These are phyloP conservation scores for Rhagoletis pomonella DNA, from an alignment of 1,140 invertebrate genomes.

Conservation along the genomic window DNA sequence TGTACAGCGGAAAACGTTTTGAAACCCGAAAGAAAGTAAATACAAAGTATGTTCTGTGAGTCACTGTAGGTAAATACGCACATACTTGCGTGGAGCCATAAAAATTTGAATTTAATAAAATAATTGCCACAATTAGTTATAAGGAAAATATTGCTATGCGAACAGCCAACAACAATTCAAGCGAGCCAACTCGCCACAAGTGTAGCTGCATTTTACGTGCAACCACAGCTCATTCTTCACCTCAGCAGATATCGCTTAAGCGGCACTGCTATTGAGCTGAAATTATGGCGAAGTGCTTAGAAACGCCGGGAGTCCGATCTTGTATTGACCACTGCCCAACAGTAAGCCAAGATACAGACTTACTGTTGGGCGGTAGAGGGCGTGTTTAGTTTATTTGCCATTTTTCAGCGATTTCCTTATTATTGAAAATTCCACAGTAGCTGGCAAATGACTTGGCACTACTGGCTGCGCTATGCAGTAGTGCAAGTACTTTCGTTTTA, in stretches of 20 bases:
- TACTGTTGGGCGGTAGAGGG: not conserved
- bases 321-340: not conserved
- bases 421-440: not conserved
- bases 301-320: not conserved
- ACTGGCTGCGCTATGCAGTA: not conserved
- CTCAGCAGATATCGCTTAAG: not conserved
- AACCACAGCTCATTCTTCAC: not conserved
- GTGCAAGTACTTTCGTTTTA: not conserved
- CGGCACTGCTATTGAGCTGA: not conserved
- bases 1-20: too few species aligned
- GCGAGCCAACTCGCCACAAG: not conserved
- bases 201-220: not conserved
- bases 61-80: not conserved
- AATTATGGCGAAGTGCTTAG: conserved; percentile 13
- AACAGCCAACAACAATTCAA: not conserved
- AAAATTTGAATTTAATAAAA: conserved; percentile 69
- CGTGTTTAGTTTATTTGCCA: not conserved
- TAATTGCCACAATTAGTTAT: conserved; percentile 68
- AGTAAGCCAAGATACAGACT: too few species aligned
- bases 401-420: not conserved
- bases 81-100: not conserved
- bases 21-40: not conserved
- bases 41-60: not conserved
- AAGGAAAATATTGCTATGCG: conserved; percentile 13
- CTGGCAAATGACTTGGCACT: not conserved